Conservation (phyloP, 2,888 invertebrate species). For the Parascotia fuliginaria region DNA sequence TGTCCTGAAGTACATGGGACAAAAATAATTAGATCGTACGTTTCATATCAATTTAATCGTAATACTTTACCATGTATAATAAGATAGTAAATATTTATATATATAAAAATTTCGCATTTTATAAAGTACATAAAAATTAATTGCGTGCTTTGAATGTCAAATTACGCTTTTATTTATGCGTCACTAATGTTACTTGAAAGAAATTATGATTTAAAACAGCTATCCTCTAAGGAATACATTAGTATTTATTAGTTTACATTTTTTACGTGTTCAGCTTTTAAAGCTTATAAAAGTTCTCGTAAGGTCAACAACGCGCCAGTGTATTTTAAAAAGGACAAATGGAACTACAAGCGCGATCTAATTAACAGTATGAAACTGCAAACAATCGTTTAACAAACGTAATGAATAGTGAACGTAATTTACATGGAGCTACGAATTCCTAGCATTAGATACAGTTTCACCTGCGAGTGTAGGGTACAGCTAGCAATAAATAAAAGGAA, state of each 20-base stretch:
- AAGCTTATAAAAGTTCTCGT: background rate
- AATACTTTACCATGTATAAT: background rate
- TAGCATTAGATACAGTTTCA: conserved; percentile 17
- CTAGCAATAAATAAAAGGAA: conserved; percentile 44
- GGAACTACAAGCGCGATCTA: background rate
- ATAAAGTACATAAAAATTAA: background rate
- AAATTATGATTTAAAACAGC: background rate
- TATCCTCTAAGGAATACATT: background rate
- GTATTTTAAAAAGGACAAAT: background rate
- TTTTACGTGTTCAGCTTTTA: no score
- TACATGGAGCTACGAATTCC: conserved; percentile 10
- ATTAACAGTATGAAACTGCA: conserved; percentile 6
- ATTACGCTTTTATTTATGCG: background rate
- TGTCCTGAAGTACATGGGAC: background rate
- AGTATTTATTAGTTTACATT: background rate
- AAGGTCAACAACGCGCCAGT: background rate
- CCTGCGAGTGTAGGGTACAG: conserved; percentile 28
- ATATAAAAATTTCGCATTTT: background rate
- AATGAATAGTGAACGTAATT: conserved; percentile 4
- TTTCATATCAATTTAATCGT: no score
- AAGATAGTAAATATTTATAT: background rate
- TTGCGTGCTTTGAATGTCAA: background rate
- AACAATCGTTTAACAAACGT: conserved; percentile 3
- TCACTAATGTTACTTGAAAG: background rate
- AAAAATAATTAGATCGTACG: background rate